Conservation (phyloP, 1,140 invertebrate genomes). For the Rhizoglyphus robini region DNA sequence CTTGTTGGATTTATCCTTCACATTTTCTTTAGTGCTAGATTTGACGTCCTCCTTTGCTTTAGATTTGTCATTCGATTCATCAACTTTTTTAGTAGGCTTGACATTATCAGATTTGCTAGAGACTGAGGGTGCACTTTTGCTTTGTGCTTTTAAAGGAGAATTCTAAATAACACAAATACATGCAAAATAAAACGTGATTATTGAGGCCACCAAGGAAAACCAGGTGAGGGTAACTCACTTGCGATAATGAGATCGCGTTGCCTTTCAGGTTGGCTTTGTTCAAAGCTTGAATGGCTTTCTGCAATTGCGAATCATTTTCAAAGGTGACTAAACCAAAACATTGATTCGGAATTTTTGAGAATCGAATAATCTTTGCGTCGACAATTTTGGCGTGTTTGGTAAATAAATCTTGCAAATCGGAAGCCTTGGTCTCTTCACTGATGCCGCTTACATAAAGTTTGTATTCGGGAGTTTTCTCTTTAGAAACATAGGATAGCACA, state of each 20-base stretch:
- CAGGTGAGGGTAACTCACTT: constrained; percentile 41
- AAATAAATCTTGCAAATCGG: constrained; percentile 78
- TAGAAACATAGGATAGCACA: not conserved
- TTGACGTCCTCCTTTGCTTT: constrained; percentile 2
- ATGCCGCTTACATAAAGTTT: constrained; percentile 87
- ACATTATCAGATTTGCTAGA: not conserved
- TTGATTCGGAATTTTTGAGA: constrained; percentile 69
- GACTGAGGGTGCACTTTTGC: no score
- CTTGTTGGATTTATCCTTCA: constrained; percentile 5
- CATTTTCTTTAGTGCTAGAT: not conserved
- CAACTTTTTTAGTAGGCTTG: constrained; percentile 17
- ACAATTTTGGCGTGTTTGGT: constrained; percentile 81
- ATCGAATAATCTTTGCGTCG: constrained; percentile 90
- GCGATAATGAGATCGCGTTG: constrained; percentile 80
- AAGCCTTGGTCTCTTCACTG: constrained; percentile 70
- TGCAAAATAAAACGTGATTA: not conserved
- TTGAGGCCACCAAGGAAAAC: not conserved
- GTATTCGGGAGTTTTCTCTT: constrained; percentile 34
- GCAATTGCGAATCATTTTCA: constrained; percentile 69
- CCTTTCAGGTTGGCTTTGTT: constrained; percentile 81
- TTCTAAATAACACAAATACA: not conserved
- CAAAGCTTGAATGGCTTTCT: constrained; percentile 71
- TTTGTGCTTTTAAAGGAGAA: not conserved
- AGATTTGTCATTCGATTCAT: constrained; percentile 18
- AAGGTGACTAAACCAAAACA: constrained; percentile 93